Evolutionary conservation across 92 coral and sea anemone genomes (phyloP).

Genomic region (Phymanthus crucifer): DNA sequence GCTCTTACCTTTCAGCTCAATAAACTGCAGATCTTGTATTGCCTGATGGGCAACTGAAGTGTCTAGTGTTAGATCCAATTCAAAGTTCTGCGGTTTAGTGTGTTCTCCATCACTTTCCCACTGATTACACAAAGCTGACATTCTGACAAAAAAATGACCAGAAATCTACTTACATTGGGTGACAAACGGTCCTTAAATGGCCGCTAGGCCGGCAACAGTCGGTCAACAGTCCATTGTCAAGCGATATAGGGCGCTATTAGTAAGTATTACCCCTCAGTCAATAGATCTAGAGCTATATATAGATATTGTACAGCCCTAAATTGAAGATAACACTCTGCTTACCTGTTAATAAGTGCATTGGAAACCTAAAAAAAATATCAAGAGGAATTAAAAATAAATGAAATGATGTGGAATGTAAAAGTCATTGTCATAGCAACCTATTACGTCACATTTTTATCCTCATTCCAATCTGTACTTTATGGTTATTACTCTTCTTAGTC

Average conservation of each 20-base stretch:
- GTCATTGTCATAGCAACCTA: not conserved
- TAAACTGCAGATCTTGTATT: constrained; percentile 82
- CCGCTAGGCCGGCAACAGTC: too few species aligned
- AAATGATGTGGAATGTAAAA: not conserved
- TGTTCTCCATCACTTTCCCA: constrained; percentile 68
- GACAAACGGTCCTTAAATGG: too few species aligned
- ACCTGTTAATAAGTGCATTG: constrained; percentile 77
- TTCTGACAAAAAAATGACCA: constrained; percentile 34
- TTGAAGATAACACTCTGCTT: not conserved
- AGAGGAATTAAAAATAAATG: constrained; percentile 10
- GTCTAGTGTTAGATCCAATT: constrained; percentile 89
- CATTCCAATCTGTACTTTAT: too few species aligned
- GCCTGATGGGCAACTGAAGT: constrained; percentile 74
- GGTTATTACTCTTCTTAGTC: too few species aligned
- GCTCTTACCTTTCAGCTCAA: constrained; percentile 80
- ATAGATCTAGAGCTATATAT: too few species aligned
- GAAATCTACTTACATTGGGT: not conserved
- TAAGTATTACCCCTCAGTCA: too few species aligned
- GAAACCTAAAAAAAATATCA: too few species aligned
- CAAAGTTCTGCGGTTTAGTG: constrained; percentile 58
- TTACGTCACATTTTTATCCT: too few species aligned
- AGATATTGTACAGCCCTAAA: not conserved
- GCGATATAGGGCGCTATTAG: too few species aligned
- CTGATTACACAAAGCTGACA: constrained; percentile 58
- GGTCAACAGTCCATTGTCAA: too few species aligned